phyloP scores from a whole-genome alignment of 2,797 vertebrate species.

The Echeneis naucrates region DNA sequence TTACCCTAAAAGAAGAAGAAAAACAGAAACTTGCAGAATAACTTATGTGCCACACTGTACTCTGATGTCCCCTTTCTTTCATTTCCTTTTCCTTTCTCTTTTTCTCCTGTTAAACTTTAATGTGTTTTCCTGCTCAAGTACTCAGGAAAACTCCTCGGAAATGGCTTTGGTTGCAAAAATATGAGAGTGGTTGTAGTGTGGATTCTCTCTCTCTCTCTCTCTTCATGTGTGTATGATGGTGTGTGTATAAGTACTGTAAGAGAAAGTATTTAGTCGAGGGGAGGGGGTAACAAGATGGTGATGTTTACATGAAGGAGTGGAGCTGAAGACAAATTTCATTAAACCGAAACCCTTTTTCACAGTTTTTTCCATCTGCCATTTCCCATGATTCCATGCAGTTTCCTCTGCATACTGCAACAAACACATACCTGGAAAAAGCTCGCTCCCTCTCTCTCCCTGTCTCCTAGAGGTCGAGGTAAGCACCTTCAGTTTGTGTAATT shows the following conservation, averaged over 20 bases:
- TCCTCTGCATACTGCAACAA: conserved; percentile 25
- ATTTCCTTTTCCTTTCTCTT: conserved; percentile 48
- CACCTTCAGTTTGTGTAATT: conserved; percentile 79
- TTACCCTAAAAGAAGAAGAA: conserved; percentile 23
- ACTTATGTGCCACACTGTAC: conserved; percentile 54
- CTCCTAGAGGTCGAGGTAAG: conserved; percentile 63
- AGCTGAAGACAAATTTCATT: conserved; percentile 81
- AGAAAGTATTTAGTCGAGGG: conserved; percentile 72
- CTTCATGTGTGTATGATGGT: conserved; percentile 49
- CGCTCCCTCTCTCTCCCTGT: conserved; percentile 7
- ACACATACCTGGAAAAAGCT: conserved; percentile 38
- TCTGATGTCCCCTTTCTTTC: conserved; percentile 62
- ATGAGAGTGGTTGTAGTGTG: conserved; percentile 73
- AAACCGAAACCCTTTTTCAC: conserved; percentile 61
- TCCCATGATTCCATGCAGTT: conserved; percentile 33
- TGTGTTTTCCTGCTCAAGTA: conserved; percentile 79
- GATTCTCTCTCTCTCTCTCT: conserved; percentile 61
- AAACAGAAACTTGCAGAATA: conserved; percentile 11
- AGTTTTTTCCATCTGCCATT: conserved; percentile 41
- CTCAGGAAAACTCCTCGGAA: conserved; percentile 81
- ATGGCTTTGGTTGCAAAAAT: conserved; percentile 84
- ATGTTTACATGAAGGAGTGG: conserved; percentile 77
- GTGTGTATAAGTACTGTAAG: conserved; percentile 48
- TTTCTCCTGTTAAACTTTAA: conserved; percentile 83
- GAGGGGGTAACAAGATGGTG: conserved; percentile 68